Evolutionary conservation across 2,888 invertebrate genomes (phyloP).

Genomic region (Parnassius glacialis): DNA sequence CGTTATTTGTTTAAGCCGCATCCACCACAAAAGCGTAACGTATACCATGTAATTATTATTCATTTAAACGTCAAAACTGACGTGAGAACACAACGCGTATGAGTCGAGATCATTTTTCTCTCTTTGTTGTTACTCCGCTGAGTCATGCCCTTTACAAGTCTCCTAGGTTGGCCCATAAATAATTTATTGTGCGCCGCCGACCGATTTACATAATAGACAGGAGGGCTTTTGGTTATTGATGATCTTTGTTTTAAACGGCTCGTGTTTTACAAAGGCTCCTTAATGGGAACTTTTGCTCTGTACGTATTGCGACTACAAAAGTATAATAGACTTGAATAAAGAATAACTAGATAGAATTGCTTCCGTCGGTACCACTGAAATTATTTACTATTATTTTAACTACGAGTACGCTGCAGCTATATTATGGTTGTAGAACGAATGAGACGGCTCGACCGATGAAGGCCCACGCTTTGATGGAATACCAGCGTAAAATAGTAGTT

Average conservation of each 20-base stretch:
- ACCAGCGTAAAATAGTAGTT: too few species aligned
- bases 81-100: slow-evolving; percentile 8
- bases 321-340: too few species aligned
- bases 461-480: too few species aligned
- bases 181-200: slow-evolving; percentile 34
- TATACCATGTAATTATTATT: slow-evolving; percentile 25
- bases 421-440: too few species aligned
- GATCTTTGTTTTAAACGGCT: slow-evolving; percentile 30
- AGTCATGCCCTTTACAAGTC: slow-evolving; percentile 23
- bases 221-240: slow-evolving; percentile 33
- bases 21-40: slow-evolving; percentile 6
- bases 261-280: slow-evolving; percentile 20
- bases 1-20: slow-evolving; percentile 4
- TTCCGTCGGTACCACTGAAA: too few species aligned
- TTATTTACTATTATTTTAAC: too few species aligned
- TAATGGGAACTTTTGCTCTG: slow-evolving; percentile 10
- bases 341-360: too few species aligned
- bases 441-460: too few species aligned
- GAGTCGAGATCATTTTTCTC: slow-evolving; percentile 17
- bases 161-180: slow-evolving; percentile 32
- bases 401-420: too few species aligned
- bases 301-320: slow-evolving; percentile 10
- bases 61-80: slow-evolving; percentile 27
- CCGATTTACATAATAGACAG: slow-evolving; percentile 39
- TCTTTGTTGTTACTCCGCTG: slow-evolving; percentile 10